Base-by-base conservation (phyloP, 2,113 vertebrate species). In the Macroglossus sobrinus region DNA sequence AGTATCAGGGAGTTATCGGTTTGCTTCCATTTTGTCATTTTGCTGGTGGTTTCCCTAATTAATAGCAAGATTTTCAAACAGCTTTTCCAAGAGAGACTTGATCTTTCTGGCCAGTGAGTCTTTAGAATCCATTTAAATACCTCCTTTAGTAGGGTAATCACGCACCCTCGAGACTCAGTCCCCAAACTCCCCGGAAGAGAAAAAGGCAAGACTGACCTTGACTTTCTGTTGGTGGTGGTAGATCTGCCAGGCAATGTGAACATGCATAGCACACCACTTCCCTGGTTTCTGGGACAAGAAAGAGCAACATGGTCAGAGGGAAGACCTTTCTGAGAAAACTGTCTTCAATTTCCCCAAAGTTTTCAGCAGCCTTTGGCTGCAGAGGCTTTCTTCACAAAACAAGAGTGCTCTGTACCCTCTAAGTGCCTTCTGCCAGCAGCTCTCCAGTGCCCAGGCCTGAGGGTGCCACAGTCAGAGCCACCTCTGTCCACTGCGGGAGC, bases 181-280 rank as follows among this genome's bases (percentile, higher is more conserved):
- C 59, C 79, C 15, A 2, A 2, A 16, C 10, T 50, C 35, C 35
- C 4, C 8, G 2, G 38, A 15, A 43, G 0, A 33, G 43, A 50
- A 28, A 35, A 28, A 43, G 28, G 21, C 0, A 0, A 28, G 40
- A 98, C 99, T 99, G 97, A 99, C 99, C 99, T 99, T 99, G 93
- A 99, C 99, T 98, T 99, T 99, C 98, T 99, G 99, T 98, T 99
- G 99, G 97, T 99, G 99, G 89, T 99, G 99, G 98, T 99, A 99
- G 84, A 99, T 99, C 98, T 99, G 99, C 99, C 99, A 99, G 97
- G 99, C 99, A 10, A 99, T 99, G 84, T 99, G 99, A 78, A 99
- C 99, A 0, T 99, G 99, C 99, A 99, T 99, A 16, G 99, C 99
- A 1, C 99, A 99, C 99, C 99, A 99, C 98, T 99, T 99, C 82